Base-by-base conservation (phyloP, 1,140 invertebrate species). In the Achatina immaculata region DNA sequence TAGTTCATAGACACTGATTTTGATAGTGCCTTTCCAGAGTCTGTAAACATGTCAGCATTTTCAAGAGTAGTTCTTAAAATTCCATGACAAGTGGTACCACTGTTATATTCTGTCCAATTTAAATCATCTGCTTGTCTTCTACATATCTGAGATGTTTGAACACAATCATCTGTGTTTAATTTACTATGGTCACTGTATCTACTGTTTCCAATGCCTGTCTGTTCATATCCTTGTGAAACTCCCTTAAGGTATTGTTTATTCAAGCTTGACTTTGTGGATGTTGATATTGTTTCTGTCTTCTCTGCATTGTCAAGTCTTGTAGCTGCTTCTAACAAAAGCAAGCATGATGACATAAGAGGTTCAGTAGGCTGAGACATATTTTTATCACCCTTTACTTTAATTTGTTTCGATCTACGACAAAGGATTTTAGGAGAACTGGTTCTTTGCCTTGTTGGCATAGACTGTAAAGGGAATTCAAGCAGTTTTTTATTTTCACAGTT, bases 341-440 rank as follows among this genome's bases (percentile, higher is more conserved):
- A 48, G 38, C 78, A 80, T n/a, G 78, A 80, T 34, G 78, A 80
- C 78, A 80, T 80, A 21, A 80, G 68, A 48, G 78, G 78, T 31
- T 79, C 77, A 28, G 40, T 45, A 51, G 77, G 68, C 19, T 51
- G 66, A 28, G 68, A 72, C 1, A 21, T 19, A 45, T 6, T 45
- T 7, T 69, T 48, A 1, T 71, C 66, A 38, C 36, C 58, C 34
- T 66, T 72, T 42, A 24, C 16, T 40, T 16, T 48, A 36, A 7
- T 40, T 6, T 68, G 36, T 55, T 66, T 69, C 40, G 78, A 40
- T 66, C 40, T 71, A 6, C 43, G 31, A 51, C 78, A 58, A n/a
- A 40, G 43, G 11, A 71, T 80, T 72, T 72, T 71, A 1, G 78
- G 78, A 24, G 78, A 80, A 28, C 43, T n/a, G 28, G 34, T 55